Evolutionary conservation across 2,113 vertebrate species (phyloP).

Genomic region (Dicentrarchus labrax): DNA sequence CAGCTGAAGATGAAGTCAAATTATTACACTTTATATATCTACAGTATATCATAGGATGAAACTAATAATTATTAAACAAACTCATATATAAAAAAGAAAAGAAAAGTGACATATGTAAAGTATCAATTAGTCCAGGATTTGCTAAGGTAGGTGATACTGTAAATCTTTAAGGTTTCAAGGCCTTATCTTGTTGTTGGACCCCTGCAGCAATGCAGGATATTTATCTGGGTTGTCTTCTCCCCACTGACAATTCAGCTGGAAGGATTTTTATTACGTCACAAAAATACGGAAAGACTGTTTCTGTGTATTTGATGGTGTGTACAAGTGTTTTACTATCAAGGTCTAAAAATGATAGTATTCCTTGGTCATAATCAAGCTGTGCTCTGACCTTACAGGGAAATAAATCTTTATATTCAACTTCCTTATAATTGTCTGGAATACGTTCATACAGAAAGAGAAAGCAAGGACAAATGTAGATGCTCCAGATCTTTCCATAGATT

Average conservation of each 20-base stretch:
- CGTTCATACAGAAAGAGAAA: accelerated
- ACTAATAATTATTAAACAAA: not conserved
- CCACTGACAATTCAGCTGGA: conserved; percentile 26
- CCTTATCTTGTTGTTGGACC: not conserved
- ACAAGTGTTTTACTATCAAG: not conserved
- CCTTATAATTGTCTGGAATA: accelerated
- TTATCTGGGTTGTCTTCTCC: accelerated
- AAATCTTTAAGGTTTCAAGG: not conserved
- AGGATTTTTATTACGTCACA: accelerated
- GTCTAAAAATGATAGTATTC: conserved; percentile 51
- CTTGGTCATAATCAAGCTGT: conserved; percentile 42
- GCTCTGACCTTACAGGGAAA: conserved; percentile 39
- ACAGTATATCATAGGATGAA: not conserved
- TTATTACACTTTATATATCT: not conserved
- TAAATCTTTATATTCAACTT: accelerated
- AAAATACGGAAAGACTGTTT: conserved; percentile 49
- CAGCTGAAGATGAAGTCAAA: too few species aligned
- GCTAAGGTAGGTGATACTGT: not conserved
- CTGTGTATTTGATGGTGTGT: accelerated
- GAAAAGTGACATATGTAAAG: too few species aligned
- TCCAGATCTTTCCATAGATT: accelerated
- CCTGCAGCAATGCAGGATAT: not conserved
- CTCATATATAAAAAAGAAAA: too few species aligned
- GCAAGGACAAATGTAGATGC: accelerated
- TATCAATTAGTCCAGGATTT: too few species aligned